Evolutionary conservation across 2,888 invertebrate genomes (phyloP), one percentile per base, ranked within the genome.

Genomic region (Clistopyga incitator): DNA sequence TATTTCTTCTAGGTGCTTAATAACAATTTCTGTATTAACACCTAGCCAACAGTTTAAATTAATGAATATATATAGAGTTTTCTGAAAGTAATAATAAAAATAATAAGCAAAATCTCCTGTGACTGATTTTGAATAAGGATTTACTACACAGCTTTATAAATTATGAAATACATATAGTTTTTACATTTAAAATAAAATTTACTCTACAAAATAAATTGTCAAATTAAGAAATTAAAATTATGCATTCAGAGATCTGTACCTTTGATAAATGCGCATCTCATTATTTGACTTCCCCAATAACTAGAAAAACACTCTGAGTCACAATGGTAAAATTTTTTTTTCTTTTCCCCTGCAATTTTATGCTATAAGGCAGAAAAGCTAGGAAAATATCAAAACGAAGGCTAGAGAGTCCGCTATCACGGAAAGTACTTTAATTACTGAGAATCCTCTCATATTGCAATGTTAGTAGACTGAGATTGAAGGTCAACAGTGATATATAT

Each of bases 401-500:
- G 15, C 25, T n/a, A 18, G 25, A 20, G 45, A 25, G 20, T 23
- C 23, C 23, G 65, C 59, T 61, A 50, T 11, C 42, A 18, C 29
- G n/a, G 52, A 61, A 20, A 67, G 15, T 20, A 25, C 23, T 47
- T 20, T 25, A 77, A 76, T 77, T 20, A 80, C 76, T 80, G 72
- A 84, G 20, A 59, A 74, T 77, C 45, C n/a, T 54, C 15, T n/a
- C 25, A 64, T 70, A 47, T 47, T 23, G n/a, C 11, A 18, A 59
- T 23, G 11, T 54, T 25, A 20, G 54, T 18, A 18, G 29, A 18
- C 47, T 45, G 18, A 8, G 47, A 59, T 29, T 34, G n/a, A 65
- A 77, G 80, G 68, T 84, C 77, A 80, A 20, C 20, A 11, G 50
- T 38, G 15, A 34, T 67, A 59, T 42, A 47, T 47, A 45, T 47